phyloP scores from a whole-genome alignment of 2,888 invertebrate species.

The Embidobia sp. region DNA sequence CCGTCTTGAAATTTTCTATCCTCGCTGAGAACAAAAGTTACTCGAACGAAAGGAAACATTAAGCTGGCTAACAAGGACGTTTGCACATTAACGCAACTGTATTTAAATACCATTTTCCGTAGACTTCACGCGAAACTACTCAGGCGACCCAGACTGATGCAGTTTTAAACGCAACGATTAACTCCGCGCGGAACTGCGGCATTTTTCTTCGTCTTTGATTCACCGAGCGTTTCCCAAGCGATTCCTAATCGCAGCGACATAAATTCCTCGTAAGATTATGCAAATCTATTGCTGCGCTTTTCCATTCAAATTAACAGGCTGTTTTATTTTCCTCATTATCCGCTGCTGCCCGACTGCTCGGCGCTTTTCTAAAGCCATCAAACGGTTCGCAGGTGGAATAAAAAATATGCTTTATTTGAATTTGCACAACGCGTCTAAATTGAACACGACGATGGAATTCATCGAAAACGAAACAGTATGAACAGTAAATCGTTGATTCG shows the following conservation, averaged over 20 bases:
- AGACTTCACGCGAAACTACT: no score
- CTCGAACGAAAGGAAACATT: no score
- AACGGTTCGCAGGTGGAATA: no score
- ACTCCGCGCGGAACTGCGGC: conserved; percentile 75
- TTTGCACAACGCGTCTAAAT: no score
- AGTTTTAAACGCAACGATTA: conserved; percentile 73
- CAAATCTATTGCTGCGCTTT: conserved; percentile 39
- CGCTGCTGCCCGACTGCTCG: background rate
- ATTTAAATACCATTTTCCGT: no score
- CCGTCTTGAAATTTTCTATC: no score
- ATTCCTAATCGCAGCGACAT: conserved; percentile 59
- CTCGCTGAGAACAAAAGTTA: no score
- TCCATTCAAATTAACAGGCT: conserved; percentile 21
- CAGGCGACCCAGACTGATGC: conserved; percentile 55
- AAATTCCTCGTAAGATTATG: conserved; percentile 58
- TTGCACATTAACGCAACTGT: no score
- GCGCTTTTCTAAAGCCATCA: background rate
- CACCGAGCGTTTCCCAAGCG: conserved; percentile 60
- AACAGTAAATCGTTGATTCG: background rate
- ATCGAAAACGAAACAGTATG: no score
- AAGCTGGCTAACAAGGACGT: no score
- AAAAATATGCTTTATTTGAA: no score
- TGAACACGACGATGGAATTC: no score
- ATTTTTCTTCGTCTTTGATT: conserved; percentile 69
- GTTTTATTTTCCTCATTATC: conserved; percentile 24